These are phyloP conservation scores for Drosophila flavopinicola DNA, from an alignment of 2,888 invertebrate species.

Conservation along the genomic window DNA sequence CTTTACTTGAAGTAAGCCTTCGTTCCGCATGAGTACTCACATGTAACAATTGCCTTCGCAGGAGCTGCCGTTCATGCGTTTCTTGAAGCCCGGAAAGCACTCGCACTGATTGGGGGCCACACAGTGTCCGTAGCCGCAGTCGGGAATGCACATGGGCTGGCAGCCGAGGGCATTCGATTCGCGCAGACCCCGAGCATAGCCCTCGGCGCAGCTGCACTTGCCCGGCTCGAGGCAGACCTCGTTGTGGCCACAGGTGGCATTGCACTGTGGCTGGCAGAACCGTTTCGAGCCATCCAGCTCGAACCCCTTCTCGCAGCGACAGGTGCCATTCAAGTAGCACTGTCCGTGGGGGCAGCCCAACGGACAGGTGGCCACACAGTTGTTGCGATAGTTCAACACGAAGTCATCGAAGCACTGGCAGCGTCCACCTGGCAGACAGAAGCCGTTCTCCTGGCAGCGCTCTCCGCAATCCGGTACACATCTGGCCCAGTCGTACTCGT, in stretches of 20 bases:
- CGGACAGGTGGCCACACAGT: slow-evolving; percentile 80
- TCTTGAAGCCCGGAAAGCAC: slow-evolving; percentile 84
- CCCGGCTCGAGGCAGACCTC: slow-evolving; percentile 87
- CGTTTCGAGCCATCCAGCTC: slow-evolving; percentile 82
- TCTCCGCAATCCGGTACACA: slow-evolving; percentile 85
- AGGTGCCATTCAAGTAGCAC: slow-evolving; percentile 83
- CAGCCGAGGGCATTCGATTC: slow-evolving; percentile 68
- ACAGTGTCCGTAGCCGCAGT: slow-evolving; percentile 84
- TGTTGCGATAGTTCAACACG: slow-evolving; percentile 79
- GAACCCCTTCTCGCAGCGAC: slow-evolving; percentile 80
- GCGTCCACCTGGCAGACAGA: slow-evolving; percentile 83
- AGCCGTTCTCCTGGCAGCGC: slow-evolving; percentile 84
- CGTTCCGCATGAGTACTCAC: slow-evolving; percentile 65
- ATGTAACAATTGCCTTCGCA: slow-evolving; percentile 79
- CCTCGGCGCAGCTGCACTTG: slow-evolving; percentile 85
- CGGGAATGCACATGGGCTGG: slow-evolving; percentile 80
- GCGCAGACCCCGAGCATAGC: slow-evolving; percentile 64
- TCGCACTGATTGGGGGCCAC: slow-evolving; percentile 85
- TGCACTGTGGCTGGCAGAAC: slow-evolving; percentile 86
- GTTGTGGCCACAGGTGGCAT: slow-evolving; percentile 86
- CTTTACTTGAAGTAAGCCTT: too few species aligned
- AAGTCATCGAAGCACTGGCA: slow-evolving; percentile 83
- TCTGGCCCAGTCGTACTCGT: slow-evolving; percentile 86
- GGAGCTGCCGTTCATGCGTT: slow-evolving; percentile 69
- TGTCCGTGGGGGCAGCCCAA: slow-evolving; percentile 82